These are phyloP conservation scores for Sternarchorhynchus goeldii DNA, from an alignment of 2,797 vertebrate species.

Conservation along the genomic window DNA sequence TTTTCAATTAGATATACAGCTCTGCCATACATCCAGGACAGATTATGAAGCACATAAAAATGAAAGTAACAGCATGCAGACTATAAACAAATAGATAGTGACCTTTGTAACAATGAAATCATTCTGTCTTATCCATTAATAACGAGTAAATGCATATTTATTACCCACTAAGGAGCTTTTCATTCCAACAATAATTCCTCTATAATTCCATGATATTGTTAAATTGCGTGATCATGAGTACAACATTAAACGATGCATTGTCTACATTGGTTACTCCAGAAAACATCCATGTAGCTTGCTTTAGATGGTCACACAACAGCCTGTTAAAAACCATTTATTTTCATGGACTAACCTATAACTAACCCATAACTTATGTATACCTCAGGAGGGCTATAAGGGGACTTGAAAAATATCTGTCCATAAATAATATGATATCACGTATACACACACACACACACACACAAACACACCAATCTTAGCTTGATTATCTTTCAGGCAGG, in stretches of 20 bases:
- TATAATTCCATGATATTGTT: too few relatives aligned
- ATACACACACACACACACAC: constrained; percentile 6
- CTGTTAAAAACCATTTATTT: too few relatives aligned
- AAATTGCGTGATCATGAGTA: too few relatives aligned
- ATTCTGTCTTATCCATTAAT: background rate
- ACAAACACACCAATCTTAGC: background rate
- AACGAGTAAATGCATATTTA: background rate
- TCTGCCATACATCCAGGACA: background rate
- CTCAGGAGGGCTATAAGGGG: background rate
- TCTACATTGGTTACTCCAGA: background rate
- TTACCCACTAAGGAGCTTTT: too few relatives aligned
- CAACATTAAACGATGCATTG: too few relatives aligned
- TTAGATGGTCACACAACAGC: background rate
- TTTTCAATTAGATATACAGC: background rate
- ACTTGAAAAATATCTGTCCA: constrained; percentile 31
- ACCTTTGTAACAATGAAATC: background rate
- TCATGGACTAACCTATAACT: background rate
- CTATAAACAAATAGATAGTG: background rate
- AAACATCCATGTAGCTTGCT: background rate
- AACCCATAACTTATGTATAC: background rate
- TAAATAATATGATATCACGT: constrained; percentile 29
- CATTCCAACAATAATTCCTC: too few relatives aligned
- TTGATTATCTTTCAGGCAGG: constrained; percentile 4
- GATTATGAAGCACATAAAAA: background rate
- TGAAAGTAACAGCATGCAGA: constrained; percentile 1